A percentile compares a stretch with the other conserved stretches of the same genome.
Conservation (phyloP, 2,113 vertebrate species). For the Sylvicapra grimmia region DNA sequence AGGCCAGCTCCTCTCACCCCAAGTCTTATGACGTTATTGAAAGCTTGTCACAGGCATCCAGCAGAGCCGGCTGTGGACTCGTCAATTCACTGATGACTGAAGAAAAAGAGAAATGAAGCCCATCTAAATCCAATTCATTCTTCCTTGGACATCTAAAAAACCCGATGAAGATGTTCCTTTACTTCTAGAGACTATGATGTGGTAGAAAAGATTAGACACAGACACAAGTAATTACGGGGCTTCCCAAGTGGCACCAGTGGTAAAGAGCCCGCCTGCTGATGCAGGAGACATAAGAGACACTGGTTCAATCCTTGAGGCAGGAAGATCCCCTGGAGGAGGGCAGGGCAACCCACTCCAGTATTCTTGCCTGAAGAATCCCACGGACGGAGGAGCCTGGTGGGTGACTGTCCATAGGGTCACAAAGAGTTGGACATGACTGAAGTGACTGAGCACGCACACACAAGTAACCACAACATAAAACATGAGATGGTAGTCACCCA, state of each 20-base stretch:
- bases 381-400: neutral
- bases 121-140: neutral
- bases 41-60: neutral
- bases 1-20: neutral
- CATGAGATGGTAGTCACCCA: neutral
- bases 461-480: neutral
- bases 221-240: neutral
- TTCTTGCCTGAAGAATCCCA: neutral
- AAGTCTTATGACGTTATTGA: neutral
- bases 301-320: neutral
- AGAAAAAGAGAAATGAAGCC: neutral
- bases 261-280: neutral
- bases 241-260: neutral
- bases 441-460: neutral
- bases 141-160: neutral
- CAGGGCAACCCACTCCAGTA: neutral
- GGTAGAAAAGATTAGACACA: neutral
- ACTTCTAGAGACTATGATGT: neutral
- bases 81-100: neutral
- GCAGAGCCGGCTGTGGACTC: neutral
- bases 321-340: neutral
- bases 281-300: neutral
- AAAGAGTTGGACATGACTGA: neutral
- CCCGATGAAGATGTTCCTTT: constrained; percentile 9
- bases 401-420: neutral